Percentiles rank a stretch among this genome's conserved stretches.
phyloP scores from a whole-genome alignment of 2,888 invertebrate species.

The Nineta flava region DNA sequence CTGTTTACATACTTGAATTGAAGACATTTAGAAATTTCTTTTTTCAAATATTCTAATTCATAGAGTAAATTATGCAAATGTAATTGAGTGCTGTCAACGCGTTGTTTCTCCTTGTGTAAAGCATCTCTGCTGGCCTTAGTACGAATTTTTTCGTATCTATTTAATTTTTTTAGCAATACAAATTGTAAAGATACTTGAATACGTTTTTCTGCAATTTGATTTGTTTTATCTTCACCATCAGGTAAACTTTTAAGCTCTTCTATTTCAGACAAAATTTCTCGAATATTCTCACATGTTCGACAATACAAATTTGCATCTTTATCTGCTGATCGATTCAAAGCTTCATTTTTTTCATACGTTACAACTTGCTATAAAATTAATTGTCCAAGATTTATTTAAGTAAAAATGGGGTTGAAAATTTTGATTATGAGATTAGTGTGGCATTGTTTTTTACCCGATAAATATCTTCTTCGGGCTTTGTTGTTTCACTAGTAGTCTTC shows the following conservation, averaged over 20 bases:
- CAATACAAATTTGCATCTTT: conserved; percentile 51
- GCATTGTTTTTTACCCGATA: conserved; percentile 34
- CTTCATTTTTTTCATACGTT: conserved; percentile 59
- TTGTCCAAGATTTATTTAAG: background rate
- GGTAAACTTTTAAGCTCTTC: conserved; percentile 42
- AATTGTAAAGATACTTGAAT: conserved; percentile 60
- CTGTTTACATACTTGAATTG: conserved; percentile 60
- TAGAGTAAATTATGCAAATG: conserved; percentile 87
- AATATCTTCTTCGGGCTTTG: conserved; percentile 36
- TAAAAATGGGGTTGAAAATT: too few species aligned
- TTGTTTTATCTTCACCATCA: conserved; percentile 35
- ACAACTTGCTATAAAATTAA: conserved; percentile 41
- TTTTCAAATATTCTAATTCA: conserved; percentile 83
- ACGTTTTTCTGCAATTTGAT: conserved; percentile 44
- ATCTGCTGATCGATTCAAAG: conserved; percentile 43
- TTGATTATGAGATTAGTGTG: background rate
- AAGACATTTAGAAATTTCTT: conserved; percentile 87
- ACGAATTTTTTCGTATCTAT: conserved; percentile 77
- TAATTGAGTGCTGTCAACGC: conserved; percentile 78
- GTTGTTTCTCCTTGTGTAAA: conserved; percentile 66
- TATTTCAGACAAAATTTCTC: conserved; percentile 51
- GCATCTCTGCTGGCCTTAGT: conserved; percentile 69
- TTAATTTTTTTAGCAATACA: conserved; percentile 75
- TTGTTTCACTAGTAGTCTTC: conserved; percentile 28
- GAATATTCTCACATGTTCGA: conserved; percentile 52